These are phyloP conservation scores for Loriculus beryllinus DNA, from an alignment of 2,797 vertebrate species.

Conservation along the genomic window DNA sequence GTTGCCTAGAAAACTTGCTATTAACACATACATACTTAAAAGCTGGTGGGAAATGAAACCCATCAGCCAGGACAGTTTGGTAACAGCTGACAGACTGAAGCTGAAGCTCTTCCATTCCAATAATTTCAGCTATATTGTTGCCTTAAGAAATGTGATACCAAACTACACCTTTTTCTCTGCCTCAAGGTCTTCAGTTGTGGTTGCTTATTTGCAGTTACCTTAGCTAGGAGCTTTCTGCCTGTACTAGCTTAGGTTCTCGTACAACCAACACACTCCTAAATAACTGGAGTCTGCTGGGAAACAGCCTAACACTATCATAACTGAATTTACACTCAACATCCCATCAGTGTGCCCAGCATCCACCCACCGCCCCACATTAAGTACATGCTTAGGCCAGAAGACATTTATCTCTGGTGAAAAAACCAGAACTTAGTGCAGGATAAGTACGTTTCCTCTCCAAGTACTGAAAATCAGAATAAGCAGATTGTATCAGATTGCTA, in stretches of 20 bases:
- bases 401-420: neutral
- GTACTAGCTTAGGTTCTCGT: fast-evolving
- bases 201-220: neutral
- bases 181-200: neutral
- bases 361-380: neutral
- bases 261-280: neutral
- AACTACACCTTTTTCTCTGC: neutral
- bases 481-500: neutral
- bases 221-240: neutral
- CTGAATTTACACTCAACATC: neutral
- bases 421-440: neutral
- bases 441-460: neutral
- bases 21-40: neutral
- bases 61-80: neutral
- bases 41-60: neutral
- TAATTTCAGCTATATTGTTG: neutral
- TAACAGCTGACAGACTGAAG: neutral
- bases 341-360: neutral
- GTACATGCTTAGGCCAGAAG: neutral
- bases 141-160: neutral
- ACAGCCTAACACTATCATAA: neutral
- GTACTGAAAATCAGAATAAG: neutral
- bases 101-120: neutral
- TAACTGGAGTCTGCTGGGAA: neutral
- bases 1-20: neutral